A percentile compares a stretch with the other conserved stretches of the same genome.
Conservation (phyloP, 2,113 vertebrate species). For the Psammodynastes pulverulentus region DNA sequence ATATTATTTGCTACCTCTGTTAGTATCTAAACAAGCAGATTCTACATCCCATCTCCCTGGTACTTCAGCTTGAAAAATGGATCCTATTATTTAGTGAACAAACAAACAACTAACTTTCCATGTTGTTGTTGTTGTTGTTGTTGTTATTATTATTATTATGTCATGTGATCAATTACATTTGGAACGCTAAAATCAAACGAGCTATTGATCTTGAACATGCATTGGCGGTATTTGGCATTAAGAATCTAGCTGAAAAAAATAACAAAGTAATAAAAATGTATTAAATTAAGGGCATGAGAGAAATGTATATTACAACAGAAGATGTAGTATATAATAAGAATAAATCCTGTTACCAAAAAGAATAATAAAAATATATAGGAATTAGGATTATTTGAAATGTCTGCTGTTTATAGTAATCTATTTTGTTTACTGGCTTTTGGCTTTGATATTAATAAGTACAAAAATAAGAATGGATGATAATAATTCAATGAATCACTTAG, state of each 20-base stretch:
- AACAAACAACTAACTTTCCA: not conserved
- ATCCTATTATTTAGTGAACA: not conserved
- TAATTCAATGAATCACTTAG: not conserved
- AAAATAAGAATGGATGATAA: not conserved
- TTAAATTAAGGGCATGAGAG: not conserved
- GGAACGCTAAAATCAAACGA: not conserved
- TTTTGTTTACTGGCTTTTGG: not conserved
- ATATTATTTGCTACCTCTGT: not conserved
- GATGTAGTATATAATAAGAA: not conserved
- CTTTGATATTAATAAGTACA: not conserved
- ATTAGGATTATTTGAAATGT: not conserved
- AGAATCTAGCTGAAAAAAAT: not conserved
- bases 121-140: no score
- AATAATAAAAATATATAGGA: not conserved
- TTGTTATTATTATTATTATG: not conserved
- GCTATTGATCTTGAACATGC: not conserved
- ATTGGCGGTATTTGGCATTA: not conserved
- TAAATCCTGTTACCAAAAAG: not conserved
- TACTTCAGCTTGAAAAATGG: not conserved
- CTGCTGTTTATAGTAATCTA: not conserved
- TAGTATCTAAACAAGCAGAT: not conserved
- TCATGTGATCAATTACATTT: not conserved
- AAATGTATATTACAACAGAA: not conserved
- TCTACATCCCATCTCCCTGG: not conserved
- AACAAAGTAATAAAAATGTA: not conserved